phyloP scores from a whole-genome alignment of 2,113 vertebrate species.

The Ranitomeya imitator region DNA sequence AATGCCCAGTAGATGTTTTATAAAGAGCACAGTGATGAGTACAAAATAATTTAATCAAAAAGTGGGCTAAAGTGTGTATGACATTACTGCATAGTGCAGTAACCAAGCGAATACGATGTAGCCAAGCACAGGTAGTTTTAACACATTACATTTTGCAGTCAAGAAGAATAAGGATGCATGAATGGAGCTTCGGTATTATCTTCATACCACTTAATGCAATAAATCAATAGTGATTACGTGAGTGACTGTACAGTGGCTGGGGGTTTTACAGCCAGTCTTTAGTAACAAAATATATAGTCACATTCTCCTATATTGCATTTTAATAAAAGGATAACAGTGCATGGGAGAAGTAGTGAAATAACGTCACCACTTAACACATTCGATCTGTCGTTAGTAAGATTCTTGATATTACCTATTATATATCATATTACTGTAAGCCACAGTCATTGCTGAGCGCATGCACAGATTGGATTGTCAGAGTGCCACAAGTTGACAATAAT shows the following conservation, averaged over 20 bases:
- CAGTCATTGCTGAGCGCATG: not conserved
- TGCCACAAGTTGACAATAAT: no score
- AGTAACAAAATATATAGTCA: not conserved
- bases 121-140: not conserved
- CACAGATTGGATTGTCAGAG: no score
- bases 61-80: not conserved
- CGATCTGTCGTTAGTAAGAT: not conserved
- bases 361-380: not conserved
- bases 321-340: not conserved
- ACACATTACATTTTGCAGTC: not conserved
- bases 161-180: not conserved
- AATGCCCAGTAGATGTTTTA: not conserved
- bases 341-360: not conserved
- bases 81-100: not conserved
- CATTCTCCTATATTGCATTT: not conserved
- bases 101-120: not conserved
- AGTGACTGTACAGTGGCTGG: not conserved
- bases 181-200: not conserved
- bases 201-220: constrained; percentile 4
- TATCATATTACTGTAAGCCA: not conserved
- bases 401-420: not conserved
- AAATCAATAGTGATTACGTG: not conserved
- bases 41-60: not conserved
- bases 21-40: not conserved
- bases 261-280: not conserved